Conservation (phyloP, 2,888 invertebrate genomes). For the Petrolisthes manimaculis region DNA sequence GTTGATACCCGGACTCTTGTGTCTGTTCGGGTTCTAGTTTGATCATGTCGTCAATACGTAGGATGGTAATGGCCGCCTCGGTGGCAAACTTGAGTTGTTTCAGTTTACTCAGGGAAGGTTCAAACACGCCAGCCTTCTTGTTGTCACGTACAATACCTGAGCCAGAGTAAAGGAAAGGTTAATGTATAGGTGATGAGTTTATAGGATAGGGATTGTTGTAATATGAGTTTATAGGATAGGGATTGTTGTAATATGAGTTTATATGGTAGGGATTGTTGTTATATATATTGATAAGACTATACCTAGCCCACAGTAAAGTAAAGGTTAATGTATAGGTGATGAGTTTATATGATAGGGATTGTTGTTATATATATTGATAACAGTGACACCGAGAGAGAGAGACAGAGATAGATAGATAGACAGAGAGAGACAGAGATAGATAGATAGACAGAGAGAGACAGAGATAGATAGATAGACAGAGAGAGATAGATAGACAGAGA, state of each 20-base stretch:
- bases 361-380: too few relatives aligned
- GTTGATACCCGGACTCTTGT: slow-evolving; percentile 78
- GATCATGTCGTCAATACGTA: slow-evolving; percentile 99
- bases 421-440: too few relatives aligned
- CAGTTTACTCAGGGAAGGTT: slow-evolving; percentile 97
- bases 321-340: not conserved
- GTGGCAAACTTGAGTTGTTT: slow-evolving; percentile 99
- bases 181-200: not conserved
- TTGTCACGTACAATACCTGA: slow-evolving; percentile 82
- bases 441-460: too few relatives aligned
- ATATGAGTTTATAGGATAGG: too few relatives aligned
- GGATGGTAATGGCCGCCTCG: slow-evolving; percentile 98
- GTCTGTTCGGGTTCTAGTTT: slow-evolving; percentile 90
- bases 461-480: too few relatives aligned
- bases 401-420: too few relatives aligned
- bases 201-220: not conserved
- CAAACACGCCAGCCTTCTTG: slow-evolving; percentile 93
- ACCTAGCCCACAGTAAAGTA: too few relatives aligned
- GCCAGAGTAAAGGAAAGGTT: not conserved
- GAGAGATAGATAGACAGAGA: not conserved
- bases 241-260: too few relatives aligned
- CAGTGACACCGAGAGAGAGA: too few relatives aligned
- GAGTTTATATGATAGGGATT: too few relatives aligned
- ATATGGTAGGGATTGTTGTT: too few relatives aligned
- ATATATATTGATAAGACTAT: too few relatives aligned